A percentile compares a stretch with the other conserved stretches of the same genome.
phyloP scores from a whole-genome alignment of 2,888 invertebrate genomes.

The Melieria crassipennis region DNA sequence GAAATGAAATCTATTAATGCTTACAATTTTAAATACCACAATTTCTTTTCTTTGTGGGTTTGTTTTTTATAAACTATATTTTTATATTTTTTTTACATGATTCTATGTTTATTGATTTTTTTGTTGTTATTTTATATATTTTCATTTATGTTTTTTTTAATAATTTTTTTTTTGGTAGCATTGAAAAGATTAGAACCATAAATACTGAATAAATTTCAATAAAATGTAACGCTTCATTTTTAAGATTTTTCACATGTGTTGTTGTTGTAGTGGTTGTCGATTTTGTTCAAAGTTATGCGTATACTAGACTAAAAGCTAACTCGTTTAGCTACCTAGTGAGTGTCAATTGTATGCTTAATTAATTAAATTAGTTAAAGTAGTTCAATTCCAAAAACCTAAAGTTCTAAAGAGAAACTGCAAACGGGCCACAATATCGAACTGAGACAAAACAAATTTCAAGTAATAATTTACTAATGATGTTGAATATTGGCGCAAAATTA shows the following conservation, averaged over 20 bases:
- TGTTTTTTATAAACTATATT: constrained; percentile 36
- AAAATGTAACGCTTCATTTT: neutral
- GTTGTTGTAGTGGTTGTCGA: neutral
- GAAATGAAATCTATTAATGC: neutral
- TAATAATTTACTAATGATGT: no score
- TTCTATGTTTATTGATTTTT: constrained; percentile 1
- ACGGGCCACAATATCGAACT: no score
- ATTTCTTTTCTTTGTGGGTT: constrained; percentile 37
- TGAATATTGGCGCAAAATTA: no score
- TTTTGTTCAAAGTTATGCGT: no score
- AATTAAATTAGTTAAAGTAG: no score
- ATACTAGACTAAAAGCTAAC: no score
- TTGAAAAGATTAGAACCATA: constrained; percentile 42
- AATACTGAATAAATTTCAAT: constrained; percentile 45
- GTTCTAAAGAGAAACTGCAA: no score
- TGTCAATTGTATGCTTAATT: no score
- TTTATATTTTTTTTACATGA: constrained; percentile 18
- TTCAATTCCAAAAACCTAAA: no score
- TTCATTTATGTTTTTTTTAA: no score
- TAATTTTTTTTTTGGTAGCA: constrained; percentile 36
- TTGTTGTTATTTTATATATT: neutral
- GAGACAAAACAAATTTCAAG: no score
- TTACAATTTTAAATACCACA: constrained; percentile 42
- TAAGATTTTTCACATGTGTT: neutral
- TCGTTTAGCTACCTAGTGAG: no score